Percentiles rank a stretch among this genome's conserved stretches.
Evolutionary conservation across 2,113 vertebrate species (phyloP).

Genomic region (Callionymus lyra): DNA sequence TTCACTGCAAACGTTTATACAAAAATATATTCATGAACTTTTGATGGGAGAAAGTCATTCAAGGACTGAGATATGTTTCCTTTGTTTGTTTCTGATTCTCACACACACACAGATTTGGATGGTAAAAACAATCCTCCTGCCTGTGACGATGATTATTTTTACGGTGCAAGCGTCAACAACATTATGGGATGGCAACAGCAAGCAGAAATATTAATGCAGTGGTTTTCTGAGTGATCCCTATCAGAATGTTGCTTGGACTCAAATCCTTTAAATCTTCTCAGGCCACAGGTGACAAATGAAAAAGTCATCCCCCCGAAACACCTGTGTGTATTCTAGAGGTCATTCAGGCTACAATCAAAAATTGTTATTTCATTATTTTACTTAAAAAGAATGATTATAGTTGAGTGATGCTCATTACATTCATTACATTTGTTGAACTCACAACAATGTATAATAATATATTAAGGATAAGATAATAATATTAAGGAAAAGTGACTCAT

Average conservation of each 20-base stretch:
- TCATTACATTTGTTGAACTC: no score
- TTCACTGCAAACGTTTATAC: no score
- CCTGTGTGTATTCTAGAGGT: slow-evolving; percentile 21
- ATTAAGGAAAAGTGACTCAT: no score
- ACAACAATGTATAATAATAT: no score
- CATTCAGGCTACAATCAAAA: slow-evolving; percentile 18
- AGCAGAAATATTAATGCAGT: slow-evolving; percentile 20
- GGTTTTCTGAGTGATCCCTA: slow-evolving; percentile 7
- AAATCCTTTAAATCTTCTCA: slow-evolving; percentile 34
- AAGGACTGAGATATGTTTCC: no score
- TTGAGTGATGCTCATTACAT: background rate
- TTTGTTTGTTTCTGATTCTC: no score
- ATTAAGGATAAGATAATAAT: no score
- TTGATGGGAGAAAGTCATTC: no score
- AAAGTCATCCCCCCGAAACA: slow-evolving; percentile 31
- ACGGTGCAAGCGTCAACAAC: slow-evolving; percentile 3
- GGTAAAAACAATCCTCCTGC: background rate
- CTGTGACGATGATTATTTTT: slow-evolving; percentile 25
- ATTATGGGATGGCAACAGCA: slow-evolving; percentile 18
- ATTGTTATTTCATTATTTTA: slow-evolving; percentile 11
- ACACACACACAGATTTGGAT: no score
- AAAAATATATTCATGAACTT: no score
- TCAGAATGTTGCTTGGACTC: slow-evolving; percentile 26
- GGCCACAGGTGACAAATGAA: slow-evolving; percentile 30
- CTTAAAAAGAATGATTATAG: slow-evolving; percentile 15